Conservation (phyloP, 2,113 vertebrate genomes). For the Cacatua alba region DNA sequence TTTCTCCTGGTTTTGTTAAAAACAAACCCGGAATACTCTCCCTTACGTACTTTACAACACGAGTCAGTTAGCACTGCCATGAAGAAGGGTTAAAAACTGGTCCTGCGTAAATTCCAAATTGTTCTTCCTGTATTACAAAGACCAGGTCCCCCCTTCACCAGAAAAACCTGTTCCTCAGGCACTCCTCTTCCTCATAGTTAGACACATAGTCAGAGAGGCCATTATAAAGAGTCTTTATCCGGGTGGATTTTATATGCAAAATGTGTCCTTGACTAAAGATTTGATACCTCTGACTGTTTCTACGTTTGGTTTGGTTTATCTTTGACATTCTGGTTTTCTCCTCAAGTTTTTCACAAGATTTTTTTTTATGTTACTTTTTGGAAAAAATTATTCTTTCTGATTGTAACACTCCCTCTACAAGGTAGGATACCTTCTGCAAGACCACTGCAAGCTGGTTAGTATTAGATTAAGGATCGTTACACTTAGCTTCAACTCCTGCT, state of each 20-base stretch:
- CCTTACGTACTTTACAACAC: not conserved
- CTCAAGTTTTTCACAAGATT: not conserved
- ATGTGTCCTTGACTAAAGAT: not conserved
- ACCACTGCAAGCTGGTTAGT: not conserved
- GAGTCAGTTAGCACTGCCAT: not conserved
- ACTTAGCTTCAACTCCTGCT: not conserved
- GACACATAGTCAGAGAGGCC: not conserved
- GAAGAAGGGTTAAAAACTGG: not conserved
- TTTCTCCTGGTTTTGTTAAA: not conserved
- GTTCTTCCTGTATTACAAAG: not conserved
- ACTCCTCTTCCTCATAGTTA: constrained; percentile 44
- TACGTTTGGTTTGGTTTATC: not conserved
- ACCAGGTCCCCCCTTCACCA: not conserved
- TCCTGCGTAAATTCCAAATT: not conserved
- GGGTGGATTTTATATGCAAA: not conserved
- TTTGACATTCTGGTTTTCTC: not conserved
- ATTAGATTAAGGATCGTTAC: not conserved
- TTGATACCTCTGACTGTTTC: not conserved
- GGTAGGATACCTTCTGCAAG: not conserved
- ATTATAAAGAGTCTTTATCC: not conserved
- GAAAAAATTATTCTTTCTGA: not conserved
- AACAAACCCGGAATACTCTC: not conserved
- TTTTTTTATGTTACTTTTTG: not conserved
- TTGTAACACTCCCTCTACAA: not conserved
- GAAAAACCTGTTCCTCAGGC: constrained; percentile 49